Evolutionary conservation across 2,888 invertebrate genomes (phyloP), one percentile per base, ranked within the genome.

Genomic region (Augochlorella aurata): DNA sequence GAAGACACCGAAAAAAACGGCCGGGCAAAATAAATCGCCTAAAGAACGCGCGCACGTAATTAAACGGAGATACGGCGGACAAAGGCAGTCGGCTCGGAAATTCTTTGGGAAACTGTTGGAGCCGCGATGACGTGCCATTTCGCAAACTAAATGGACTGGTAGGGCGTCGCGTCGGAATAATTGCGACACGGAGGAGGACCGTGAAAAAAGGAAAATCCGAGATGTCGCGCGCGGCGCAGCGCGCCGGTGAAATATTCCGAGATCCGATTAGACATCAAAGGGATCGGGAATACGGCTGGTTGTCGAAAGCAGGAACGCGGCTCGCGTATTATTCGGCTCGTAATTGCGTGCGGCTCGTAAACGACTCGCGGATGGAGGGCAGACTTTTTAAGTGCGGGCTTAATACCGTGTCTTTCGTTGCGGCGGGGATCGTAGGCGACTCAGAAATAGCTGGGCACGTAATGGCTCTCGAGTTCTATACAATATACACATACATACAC

Each of bases 381-480:
- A 63, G 24, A 29, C 54, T 52, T 82, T 85, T 75, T 70, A 54
- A 74, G 70, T 38, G 8, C 61, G 5, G 10, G 65, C 68, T 85
- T 49, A 73, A 82, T 82, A 77, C 75, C 73, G 75, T 76, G 71
- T 68, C 63, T 21, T 29, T 61, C 52, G 74, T 74, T 54, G 54
- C 29, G 47, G 69, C 61, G 29, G 45, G 58, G 24, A 67, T 67
- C 47, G 67, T 45, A 67, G 24, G 47, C 72, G 24, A 66, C 49
- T 45, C 82, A 77, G 58, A 85, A 82, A 84, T 84, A 81, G 76
- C 67, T 24, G 8, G 21, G 69, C 68, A 61, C 74, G 68, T 79
- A 75, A 69, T 52, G 69, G 77, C 70, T 71, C 72, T 74, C 71
- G 58, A 49, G 68, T 72, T 72, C 29, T 24, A 50, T 74, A 77